phyloP scores from a whole-genome alignment of 2,888 invertebrate genomes.

The Stenoptilia bipunctidactyla region DNA sequence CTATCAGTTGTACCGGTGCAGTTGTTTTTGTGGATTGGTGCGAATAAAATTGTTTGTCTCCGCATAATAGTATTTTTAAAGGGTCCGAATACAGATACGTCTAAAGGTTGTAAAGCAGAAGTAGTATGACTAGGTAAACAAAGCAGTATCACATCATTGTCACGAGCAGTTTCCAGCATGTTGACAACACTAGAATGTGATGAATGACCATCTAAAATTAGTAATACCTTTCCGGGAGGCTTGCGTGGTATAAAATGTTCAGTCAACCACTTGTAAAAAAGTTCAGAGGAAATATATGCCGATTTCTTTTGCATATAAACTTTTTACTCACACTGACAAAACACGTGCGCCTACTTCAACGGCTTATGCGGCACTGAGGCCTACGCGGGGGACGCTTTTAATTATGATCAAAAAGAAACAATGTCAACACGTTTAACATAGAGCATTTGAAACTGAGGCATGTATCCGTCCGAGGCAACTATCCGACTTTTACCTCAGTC shows the following conservation, averaged over 20 bases:
- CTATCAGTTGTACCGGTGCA: slow-evolving; percentile 4
- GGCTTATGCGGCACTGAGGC: no score
- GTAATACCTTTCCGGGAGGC: slow-evolving; percentile 17
- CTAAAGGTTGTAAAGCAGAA: slow-evolving; percentile 10
- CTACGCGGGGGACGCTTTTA: no score
- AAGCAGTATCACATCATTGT: slow-evolving; percentile 17
- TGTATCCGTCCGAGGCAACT: no score
- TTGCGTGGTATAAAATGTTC: slow-evolving; percentile 20
- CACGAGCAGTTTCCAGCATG: slow-evolving; percentile 18
- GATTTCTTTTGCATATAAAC: slow-evolving; percentile 20
- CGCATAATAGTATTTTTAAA: slow-evolving; percentile 3
- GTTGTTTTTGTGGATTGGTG: slow-evolving; percentile 5
- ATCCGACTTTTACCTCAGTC: slow-evolving; percentile 15
- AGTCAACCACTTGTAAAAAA: slow-evolving; percentile 20
- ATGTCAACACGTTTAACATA: no score
- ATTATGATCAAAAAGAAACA: no score
- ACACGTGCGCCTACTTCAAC: no score
- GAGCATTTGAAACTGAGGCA: no score
- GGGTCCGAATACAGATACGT: slow-evolving; percentile 3
- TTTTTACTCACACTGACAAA: no score
- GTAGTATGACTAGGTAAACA: slow-evolving; percentile 13
- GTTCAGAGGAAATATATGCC: slow-evolving; percentile 17
- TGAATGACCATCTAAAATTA: slow-evolving; percentile 22
- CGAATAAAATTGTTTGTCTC: slow-evolving; percentile 4
- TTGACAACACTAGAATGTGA: slow-evolving; percentile 16